These are phyloP conservation scores for Choristoneura rosaceana DNA, from an alignment of 2,888 invertebrate genomes.

Conservation along the genomic window DNA sequence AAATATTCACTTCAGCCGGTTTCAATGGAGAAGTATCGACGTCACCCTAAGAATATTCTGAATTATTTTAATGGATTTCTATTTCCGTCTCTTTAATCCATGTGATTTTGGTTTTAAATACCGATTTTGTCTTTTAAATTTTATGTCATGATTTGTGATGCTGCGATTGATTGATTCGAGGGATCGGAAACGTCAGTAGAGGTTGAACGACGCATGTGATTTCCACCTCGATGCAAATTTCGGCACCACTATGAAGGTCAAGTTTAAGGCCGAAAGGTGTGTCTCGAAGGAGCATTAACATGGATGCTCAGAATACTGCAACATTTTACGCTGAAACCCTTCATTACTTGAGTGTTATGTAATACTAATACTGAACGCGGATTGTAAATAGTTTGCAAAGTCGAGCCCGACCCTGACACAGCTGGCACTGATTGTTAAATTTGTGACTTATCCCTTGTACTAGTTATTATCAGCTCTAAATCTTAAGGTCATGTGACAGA, in stretches of 20 bases:
- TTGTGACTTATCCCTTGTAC: conserved; percentile 45
- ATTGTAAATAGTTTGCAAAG: conserved; percentile 69
- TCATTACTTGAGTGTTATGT: conserved; percentile 70
- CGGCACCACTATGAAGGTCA: conserved; percentile 69
- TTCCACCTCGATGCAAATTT: conserved; percentile 60
- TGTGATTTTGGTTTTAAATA: neutral
- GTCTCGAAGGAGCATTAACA: conserved; percentile 32
- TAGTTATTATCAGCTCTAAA: conserved; percentile 25
- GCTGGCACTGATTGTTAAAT: conserved; percentile 69
- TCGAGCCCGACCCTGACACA: conserved; percentile 75
- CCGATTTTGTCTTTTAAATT: conserved; percentile 4
- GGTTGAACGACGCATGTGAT: conserved; percentile 62
- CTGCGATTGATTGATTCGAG: conserved; percentile 35
- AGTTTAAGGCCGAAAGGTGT: conserved; percentile 66
- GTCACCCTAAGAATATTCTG: conserved; percentile 62
- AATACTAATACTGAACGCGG: conserved; percentile 68
- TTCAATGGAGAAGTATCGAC: conserved; percentile 58
- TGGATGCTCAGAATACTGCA: conserved; percentile 12
- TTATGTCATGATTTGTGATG: conserved; percentile 29
- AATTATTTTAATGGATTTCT: conserved; percentile 51
- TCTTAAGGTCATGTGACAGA: conserved; percentile 19
- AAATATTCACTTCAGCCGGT: conserved; percentile 62
- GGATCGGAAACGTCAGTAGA: conserved; percentile 52
- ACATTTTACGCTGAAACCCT: conserved; percentile 44
- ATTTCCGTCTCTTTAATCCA: conserved; percentile 21